Percentiles rank a stretch among this genome's conserved stretches.
Conservation (phyloP, 2,113 vertebrate species). For the Boleophthalmus pectinirostris region DNA sequence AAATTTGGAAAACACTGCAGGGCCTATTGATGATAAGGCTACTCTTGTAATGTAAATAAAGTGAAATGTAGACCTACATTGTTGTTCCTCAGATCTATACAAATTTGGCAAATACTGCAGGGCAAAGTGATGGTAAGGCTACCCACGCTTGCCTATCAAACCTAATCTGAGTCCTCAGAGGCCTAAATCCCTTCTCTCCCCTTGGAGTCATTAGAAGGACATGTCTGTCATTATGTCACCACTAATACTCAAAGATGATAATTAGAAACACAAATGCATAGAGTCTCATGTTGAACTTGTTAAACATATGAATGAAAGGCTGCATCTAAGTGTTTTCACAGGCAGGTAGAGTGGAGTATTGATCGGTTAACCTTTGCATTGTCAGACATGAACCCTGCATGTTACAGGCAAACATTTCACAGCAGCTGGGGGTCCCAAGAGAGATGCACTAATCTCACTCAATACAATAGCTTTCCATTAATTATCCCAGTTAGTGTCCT, state of each 20-base stretch:
- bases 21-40: neutral
- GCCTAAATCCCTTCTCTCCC: neutral
- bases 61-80: neutral
- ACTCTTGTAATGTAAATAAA: neutral
- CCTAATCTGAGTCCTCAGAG: neutral
- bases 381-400: constrained; percentile 18
- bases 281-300: constrained; percentile 17
- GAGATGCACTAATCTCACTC: constrained; percentile 25
- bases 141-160: neutral
- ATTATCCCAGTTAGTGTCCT: constrained; percentile 35
- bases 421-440: constrained; percentile 32
- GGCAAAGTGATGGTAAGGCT: too few species aligned
- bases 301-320: neutral
- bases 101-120: too few species aligned
- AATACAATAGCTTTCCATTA: constrained; percentile 29
- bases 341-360: neutral
- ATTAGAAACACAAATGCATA: constrained; percentile 1
- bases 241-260: neutral
- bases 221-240: constrained; percentile 18
- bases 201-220: neutral
- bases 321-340: neutral
- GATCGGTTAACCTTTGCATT: constrained; percentile 28
- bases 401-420: constrained; percentile 19
- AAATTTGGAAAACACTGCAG: neutral
- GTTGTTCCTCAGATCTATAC: neutral